Evolutionary conservation across 1,140 invertebrate species (phyloP).

Genomic region (Mylabris phalerata): DNA sequence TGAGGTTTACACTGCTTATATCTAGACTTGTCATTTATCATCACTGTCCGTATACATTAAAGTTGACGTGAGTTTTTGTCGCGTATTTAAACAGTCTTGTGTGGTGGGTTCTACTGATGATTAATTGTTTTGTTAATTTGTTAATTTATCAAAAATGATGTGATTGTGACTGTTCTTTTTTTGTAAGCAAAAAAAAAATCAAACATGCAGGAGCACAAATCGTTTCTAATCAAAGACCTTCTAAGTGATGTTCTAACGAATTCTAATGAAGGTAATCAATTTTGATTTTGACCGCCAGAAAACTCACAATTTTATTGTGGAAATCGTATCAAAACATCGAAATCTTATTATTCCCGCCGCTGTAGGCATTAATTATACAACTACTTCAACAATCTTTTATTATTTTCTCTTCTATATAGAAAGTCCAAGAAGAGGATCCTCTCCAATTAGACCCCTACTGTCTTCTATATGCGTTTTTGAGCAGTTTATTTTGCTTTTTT

Average conservation of each 20-base stretch:
- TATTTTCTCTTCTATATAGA: neutral
- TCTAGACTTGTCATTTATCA: constrained; percentile 19
- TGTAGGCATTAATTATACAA: neutral
- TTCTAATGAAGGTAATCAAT: constrained; percentile 26
- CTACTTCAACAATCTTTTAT: neutral
- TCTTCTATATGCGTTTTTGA: constrained; percentile 25
- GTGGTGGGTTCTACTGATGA: neutral
- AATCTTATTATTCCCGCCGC: neutral
- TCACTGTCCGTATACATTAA: neutral
- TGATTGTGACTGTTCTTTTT: constrained; percentile 5
- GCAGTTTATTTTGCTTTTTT: constrained; percentile 19
- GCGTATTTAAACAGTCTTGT: neutral
- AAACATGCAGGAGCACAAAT: constrained; percentile 63
- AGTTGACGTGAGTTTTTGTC: neutral
- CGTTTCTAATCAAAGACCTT: constrained; percentile 69
- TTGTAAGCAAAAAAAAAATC: neutral
- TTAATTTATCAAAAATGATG: neutral
- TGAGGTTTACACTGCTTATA: constrained; percentile 24
- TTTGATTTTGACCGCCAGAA: neutral
- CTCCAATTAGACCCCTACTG: constrained; percentile 25
- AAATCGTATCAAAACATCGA: neutral
- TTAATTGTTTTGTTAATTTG: neutral
- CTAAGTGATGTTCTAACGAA: constrained; percentile 61
- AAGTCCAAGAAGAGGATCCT: constrained; percentile 17
- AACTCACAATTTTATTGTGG: neutral